Evolutionary conservation across 92 coral and sea anemone species (phyloP), one percentile per base, ranked within the genome.

Genomic region (Palythoa heliodiscus): DNA sequence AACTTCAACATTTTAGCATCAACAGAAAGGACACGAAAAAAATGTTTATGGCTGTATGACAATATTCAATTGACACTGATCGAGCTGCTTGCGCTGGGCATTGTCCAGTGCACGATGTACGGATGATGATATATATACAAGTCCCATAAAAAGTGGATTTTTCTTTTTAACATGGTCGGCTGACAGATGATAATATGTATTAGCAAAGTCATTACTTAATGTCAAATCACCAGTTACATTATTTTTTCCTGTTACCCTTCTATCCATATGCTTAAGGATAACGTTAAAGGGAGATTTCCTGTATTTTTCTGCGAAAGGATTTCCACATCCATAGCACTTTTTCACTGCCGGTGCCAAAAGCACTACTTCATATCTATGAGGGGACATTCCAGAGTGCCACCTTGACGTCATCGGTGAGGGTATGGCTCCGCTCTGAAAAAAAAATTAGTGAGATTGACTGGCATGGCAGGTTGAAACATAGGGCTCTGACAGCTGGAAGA

Each of bases 191-290:
- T 57, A 57, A 19, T 57, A 57, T 19, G 19, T 57, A 57, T 57
- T 57, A 1, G 63, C 63, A 19, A 13, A 57, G 63, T 19, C 19
- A 19, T 14, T 14, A 19, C 63, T 57, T 13, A 13, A 57, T 13
- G 19, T 19, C 63, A 14, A 57, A 14, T 57, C 19, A 13, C 63
- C 63, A 57, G 15, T 14, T 19, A 0, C 86, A 60, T 86, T 75
- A 60, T 86, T 75, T 38, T 83, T 70, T 10, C 74, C 54, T 75
- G 20, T 75, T 6, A 85, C 37, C 70, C 89, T 57, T 35, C 91
- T 52, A 55, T 88, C 91, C 47, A 68, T 19, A 75, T 88, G 91
- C 24, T 40, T 88, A 61, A 88, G 77, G 24, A 85, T 70, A 16
- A 85, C 64, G 81, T 88, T 85, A 52, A 35, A 13, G 14, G 91